A percentile compares a stretch with the other conserved stretches of the same genome.
These are phyloP conservation scores for Phanerotoma sp. DNA, from an alignment of 2,888 invertebrate genomes.

Conservation along the genomic window DNA sequence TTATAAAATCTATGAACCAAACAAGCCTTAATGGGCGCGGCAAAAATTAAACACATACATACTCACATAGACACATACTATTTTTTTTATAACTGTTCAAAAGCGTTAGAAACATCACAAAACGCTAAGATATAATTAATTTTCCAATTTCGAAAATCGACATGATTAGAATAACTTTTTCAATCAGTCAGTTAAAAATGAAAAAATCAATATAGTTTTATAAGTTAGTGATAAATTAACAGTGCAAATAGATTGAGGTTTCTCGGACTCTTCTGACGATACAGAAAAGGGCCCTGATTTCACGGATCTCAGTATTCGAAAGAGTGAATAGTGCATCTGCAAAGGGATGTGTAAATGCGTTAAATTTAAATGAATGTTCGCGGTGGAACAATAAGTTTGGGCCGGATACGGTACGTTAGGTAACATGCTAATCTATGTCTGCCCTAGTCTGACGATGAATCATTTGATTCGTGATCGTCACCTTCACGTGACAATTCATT, in stretches of 20 bases:
- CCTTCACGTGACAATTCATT: conserved; percentile 20
- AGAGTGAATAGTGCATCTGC: conserved; percentile 37
- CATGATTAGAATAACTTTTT: no score
- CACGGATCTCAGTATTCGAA: conserved; percentile 40
- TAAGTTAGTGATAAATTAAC: not conserved
- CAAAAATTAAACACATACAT: no score
- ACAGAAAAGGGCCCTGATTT: conserved; percentile 39
- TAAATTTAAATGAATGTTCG: conserved; percentile 55
- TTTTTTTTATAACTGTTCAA: no score
- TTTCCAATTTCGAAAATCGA: no score
- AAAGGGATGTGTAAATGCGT: conserved; percentile 48
- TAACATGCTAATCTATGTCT: conserved; percentile 53
- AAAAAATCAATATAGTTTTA: not conserved
- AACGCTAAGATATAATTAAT: no score
- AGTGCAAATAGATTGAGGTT: conserved; percentile 14
- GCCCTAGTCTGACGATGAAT: conserved; percentile 38
- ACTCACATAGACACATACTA: no score
- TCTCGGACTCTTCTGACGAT: conserved; percentile 8
- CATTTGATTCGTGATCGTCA: conserved; percentile 33
- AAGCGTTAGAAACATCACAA: no score
- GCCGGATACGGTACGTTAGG: conserved; percentile 48
- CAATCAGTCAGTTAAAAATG: no score
- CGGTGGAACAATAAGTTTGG: conserved; percentile 35
- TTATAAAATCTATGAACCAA: no score
- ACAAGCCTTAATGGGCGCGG: no score